Evolutionary conservation across 2,888 invertebrate species (phyloP).

Genomic region (Hyles lineata): DNA sequence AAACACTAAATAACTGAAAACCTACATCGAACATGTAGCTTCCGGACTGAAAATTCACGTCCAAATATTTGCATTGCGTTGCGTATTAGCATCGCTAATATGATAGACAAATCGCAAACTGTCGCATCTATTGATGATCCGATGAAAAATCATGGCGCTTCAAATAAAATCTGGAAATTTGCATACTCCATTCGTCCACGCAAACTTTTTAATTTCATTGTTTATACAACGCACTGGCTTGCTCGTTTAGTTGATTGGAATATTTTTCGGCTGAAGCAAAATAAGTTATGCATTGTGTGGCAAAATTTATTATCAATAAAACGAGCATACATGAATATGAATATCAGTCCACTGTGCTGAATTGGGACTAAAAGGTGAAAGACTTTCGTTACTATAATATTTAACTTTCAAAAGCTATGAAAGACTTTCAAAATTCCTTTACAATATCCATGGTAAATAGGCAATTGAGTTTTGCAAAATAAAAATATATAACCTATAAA

Average conservation of each 20-base stretch:
- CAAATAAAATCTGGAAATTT: constrained; percentile 18
- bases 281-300: constrained; percentile 12
- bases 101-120: constrained; percentile 5
- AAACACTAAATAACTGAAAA: too few relatives aligned
- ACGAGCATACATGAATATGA: too few relatives aligned
- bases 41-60: not conserved
- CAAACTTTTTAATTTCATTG: constrained; percentile 18
- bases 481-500: too few relatives aligned
- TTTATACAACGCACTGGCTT: constrained; percentile 5
- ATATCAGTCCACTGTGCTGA: too few relatives aligned
- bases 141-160: constrained; percentile 7
- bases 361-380: too few relatives aligned
- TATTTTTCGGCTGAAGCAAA: constrained; percentile 29
- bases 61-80: not conserved
- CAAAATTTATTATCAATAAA: not conserved
- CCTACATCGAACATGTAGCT: too few relatives aligned
- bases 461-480: too few relatives aligned
- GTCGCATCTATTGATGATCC: constrained; percentile 17
- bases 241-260: constrained; percentile 24
- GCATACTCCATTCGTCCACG: constrained; percentile 12
- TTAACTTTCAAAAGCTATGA: too few relatives aligned
- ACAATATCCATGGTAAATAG: too few relatives aligned
- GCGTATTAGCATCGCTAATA: constrained; percentile 15
- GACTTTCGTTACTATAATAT: too few relatives aligned
- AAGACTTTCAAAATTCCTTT: too few relatives aligned